A percentile compares a stretch with the other conserved stretches of the same genome.
These are phyloP conservation scores for Tribolium castaneum DNA, from an alignment of 1,140 invertebrate species.

Conservation along the genomic window DNA sequence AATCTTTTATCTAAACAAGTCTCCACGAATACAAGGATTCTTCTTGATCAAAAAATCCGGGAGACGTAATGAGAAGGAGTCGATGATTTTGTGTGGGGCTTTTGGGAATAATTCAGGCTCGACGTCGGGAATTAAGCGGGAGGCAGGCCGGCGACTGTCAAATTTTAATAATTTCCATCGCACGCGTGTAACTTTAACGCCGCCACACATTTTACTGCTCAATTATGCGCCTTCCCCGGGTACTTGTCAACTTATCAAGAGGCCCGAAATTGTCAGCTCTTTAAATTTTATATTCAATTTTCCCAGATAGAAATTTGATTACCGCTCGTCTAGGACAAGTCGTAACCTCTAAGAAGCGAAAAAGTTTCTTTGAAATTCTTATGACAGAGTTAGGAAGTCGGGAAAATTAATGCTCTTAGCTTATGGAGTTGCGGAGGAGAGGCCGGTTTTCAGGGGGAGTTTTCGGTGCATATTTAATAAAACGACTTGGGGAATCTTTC, in stretches of 20 bases:
- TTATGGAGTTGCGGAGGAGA: slow-evolving; percentile 18
- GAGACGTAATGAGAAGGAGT: background rate
- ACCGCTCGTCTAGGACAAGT: slow-evolving; percentile 51
- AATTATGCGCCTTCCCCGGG: slow-evolving; percentile 57
- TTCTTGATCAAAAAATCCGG: background rate
- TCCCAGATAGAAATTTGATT: slow-evolving; percentile 58
- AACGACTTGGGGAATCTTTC: slow-evolving; percentile 17
- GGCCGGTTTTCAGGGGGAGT: background rate
- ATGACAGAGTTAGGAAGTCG: slow-evolving; percentile 45
- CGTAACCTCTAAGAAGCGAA: slow-evolving; percentile 41
- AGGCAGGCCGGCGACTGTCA: slow-evolving; percentile 48
- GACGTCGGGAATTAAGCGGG: slow-evolving; percentile 37
- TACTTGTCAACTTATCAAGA: slow-evolving; percentile 58
- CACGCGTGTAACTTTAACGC: slow-evolving; percentile 52
- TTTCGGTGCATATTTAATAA: slow-evolving; percentile 33
- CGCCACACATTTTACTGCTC: slow-evolving; percentile 56
- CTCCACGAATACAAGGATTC: background rate
- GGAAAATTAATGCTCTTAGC: slow-evolving; percentile 47
- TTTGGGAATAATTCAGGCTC: background rate
- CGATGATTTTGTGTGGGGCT: background rate
- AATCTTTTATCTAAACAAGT: background rate
- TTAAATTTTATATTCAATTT: slow-evolving; percentile 61
- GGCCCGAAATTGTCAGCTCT: slow-evolving; percentile 57
- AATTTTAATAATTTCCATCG: slow-evolving; percentile 57
- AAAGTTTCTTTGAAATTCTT: slow-evolving; percentile 49